Evolutionary conservation across 2,888 invertebrate species (phyloP).

Genomic region (Imbricaverruca yamaguchii): DNA sequence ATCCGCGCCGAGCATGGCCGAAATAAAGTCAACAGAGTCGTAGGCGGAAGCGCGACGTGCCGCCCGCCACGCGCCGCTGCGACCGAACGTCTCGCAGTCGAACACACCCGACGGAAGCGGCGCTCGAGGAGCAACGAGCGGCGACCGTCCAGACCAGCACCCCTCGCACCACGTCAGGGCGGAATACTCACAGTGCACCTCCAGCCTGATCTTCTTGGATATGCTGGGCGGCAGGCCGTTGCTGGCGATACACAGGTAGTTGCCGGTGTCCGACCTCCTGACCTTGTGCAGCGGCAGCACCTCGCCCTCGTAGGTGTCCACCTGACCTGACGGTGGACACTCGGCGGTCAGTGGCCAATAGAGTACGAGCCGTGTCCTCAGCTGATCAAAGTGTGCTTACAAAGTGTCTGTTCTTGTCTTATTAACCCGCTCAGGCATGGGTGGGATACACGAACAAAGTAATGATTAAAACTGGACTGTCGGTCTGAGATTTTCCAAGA

Average conservation of each 20-base stretch:
- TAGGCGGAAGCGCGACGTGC: background rate
- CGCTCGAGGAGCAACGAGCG: too few species aligned
- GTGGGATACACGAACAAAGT: too few species aligned
- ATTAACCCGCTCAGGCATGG: too few species aligned
- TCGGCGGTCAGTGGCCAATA: background rate
- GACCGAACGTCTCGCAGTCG: background rate
- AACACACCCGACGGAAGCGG: background rate
- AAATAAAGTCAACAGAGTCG: slow-evolving; percentile 21
- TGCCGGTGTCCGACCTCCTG: slow-evolving; percentile 80
- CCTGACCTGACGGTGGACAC: background rate
- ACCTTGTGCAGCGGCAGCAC: slow-evolving; percentile 68
- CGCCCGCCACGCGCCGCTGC: background rate
- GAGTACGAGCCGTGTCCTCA: too few species aligned
- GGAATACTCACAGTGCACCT: slow-evolving; percentile 74
- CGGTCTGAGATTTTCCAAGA: too few species aligned
- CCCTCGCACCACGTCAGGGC: too few species aligned
- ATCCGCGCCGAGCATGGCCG: background rate
- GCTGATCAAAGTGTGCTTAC: too few species aligned
- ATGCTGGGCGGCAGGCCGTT: slow-evolving; percentile 82
- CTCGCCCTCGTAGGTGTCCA: slow-evolving; percentile 54
- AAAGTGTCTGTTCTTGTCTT: too few species aligned
- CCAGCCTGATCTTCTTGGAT: slow-evolving; percentile 78
- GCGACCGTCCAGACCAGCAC: too few species aligned
- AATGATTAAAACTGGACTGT: too few species aligned
- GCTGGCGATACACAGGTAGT: slow-evolving; percentile 80